These are phyloP conservation scores for Ictalurus punctatus DNA, from an alignment of 2,113 vertebrate genomes.

Conservation along the genomic window DNA sequence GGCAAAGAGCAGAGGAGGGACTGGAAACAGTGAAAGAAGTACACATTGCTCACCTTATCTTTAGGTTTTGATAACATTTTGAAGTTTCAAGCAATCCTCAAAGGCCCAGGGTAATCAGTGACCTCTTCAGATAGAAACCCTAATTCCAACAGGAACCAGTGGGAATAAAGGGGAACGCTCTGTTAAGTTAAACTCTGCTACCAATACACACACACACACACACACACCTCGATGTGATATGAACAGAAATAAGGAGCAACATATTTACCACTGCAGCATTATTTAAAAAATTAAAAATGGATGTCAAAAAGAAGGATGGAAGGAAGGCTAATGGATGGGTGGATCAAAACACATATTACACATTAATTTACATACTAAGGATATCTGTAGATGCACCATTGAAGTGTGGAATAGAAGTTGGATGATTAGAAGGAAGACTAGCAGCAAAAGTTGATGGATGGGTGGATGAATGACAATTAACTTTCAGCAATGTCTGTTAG, in stretches of 20 bases:
- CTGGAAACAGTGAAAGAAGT: neutral
- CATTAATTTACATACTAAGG: neutral
- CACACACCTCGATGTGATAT: neutral
- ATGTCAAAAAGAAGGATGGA: neutral
- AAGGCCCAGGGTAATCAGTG: slow-evolving; percentile 3
- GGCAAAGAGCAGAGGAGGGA: neutral
- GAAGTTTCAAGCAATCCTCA: neutral
- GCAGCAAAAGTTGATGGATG: neutral
- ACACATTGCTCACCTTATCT: neutral
- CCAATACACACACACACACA: neutral
- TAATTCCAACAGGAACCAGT: neutral
- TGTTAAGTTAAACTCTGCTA: neutral
- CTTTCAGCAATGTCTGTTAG: neutral
- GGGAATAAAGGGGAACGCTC: neutral
- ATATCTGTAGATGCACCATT: neutral
- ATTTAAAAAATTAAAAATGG: neutral
- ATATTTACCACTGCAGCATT: neutral
- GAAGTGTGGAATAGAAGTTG: neutral
- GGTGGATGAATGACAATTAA: neutral
- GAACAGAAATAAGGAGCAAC: neutral
- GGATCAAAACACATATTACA: neutral
- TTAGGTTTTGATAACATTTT: slow-evolving; percentile 15
- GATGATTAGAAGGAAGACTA: neutral
- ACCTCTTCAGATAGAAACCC: neutral
- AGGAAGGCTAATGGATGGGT: neutral